These are phyloP conservation scores for Acomys russatus DNA, from an alignment of 2,797 vertebrate species.

Conservation along the genomic window DNA sequence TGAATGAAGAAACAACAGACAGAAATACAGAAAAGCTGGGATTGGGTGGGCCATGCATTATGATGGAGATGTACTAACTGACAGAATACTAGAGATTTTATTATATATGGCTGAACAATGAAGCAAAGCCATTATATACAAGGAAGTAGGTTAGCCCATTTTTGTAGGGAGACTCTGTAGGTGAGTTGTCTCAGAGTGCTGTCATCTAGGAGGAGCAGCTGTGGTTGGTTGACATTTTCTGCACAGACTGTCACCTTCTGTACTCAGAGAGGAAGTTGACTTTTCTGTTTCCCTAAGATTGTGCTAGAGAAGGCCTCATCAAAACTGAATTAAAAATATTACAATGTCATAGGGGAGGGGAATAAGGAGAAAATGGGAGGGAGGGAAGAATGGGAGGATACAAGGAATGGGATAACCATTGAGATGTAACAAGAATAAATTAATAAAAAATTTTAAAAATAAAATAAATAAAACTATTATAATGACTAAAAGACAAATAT, in stretches of 20 bases:
- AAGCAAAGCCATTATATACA: too few species aligned
- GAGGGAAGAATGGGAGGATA: too few species aligned
- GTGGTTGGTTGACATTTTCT: background rate
- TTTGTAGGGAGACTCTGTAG: background rate
- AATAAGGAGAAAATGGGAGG: too few species aligned
- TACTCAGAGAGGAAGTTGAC: background rate
- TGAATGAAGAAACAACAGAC: background rate
- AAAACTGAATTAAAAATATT: background rate
- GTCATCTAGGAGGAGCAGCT: too few species aligned
- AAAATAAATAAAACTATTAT: too few species aligned
- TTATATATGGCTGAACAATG: background rate
- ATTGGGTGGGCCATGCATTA: too few species aligned
- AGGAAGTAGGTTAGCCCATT: too few species aligned
- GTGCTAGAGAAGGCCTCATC: fast-evolving
- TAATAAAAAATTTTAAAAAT: too few species aligned
- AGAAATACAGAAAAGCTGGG: background rate
- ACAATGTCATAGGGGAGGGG: too few species aligned
- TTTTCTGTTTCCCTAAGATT: background rate
- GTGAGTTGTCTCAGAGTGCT: background rate
- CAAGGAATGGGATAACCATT: too few species aligned
- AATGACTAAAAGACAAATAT: background rate
- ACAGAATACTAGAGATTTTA: background rate
- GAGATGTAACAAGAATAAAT: too few species aligned
- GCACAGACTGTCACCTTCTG: background rate
- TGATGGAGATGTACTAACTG: too few species aligned